Evolutionary conservation across 1,140 invertebrate genomes (phyloP), one percentile per base, ranked within the genome.

Genomic region (Drosophila saltans): DNA sequence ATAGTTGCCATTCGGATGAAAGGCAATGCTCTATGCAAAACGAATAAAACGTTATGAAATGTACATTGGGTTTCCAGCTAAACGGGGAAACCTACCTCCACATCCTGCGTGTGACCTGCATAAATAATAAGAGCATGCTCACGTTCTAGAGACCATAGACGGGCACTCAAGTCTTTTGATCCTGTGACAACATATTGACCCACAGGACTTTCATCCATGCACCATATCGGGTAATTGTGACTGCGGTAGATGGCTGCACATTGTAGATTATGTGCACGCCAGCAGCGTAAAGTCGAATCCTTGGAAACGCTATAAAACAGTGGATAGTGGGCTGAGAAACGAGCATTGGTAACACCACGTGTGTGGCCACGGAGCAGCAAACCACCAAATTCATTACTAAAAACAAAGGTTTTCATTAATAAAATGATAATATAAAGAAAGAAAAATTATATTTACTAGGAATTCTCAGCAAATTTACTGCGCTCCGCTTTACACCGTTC

Each of bases 191-290:
- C 94, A 88, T 96, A 96, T 58, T 95, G 93, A 64, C 95, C 95
- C 80, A 95, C 94, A 71, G 94, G 94, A 92, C 96, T 96, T 21
- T 96, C 94, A 92, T 96, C 96, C 91, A 98, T 93, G 92, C 96
- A 96, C 96, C 97, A 98, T 45, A 98, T 95, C n/a, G 97, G 96
- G 90, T 96, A 96, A 79, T 95, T 95, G 91, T 98, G 97, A 43
- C 97, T 97, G 48, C 94, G 95, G 85, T 96, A 96, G 73, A 96
- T 93, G 48, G 95, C 94, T 9, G 94, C 95, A 91, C 95, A 96
- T 8, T 94, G 94, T 73, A 95, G 94, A 89, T 95, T 95, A 43
- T 94, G 93, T 0, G 96, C 92, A 71, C 94, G 93, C 96, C 96
- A 96, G 9, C 95, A 94, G 83, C 95, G 93, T 94, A 97, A 95